Evolutionary conservation across 1,140 invertebrate genomes (phyloP), one percentile per base, ranked within the genome.

Genomic region (Drosophila insularis): DNA sequence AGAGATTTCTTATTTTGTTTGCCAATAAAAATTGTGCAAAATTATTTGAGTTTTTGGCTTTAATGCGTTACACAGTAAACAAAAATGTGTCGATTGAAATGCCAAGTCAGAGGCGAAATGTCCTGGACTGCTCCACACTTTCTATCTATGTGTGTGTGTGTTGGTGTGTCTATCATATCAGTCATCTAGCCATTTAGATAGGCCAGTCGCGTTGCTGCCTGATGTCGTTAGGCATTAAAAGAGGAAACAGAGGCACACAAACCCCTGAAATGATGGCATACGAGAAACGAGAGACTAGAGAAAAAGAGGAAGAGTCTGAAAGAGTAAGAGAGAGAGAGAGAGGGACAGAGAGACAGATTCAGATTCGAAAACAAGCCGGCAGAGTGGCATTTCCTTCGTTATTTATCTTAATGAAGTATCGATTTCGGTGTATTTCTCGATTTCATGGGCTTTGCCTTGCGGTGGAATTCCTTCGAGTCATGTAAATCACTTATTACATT

Each of bases 401-500:
- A 68, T 71, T 65, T 85, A 89, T 89, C 84, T 89, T 89, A 89
- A 89, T 89, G 84, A 89, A 89, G 84, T 89, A 89, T 89, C 80
- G 84, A 89, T 89, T 89, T 89, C 84, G 63, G 63, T 27, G 27
- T 59, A 72, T 76, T 84, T 78, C 78, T 78, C 74, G 79, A 71
- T 85, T 85, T 84, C 40, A 71, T 80, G 63, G 69, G 80, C 80
- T 69, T 61, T 85, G 74, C 80, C 72, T 61, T 85, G 74, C 64
- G 85, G 85, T 66, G 50, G 71, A 80, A 89, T 89, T 89, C 85
- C 84, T 89, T 71, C 77, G 77, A 89, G 85, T 89, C 84, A 89
- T 89, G 84, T 89, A 89, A 89, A 89, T 89, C 84, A 89, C 84
- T 89, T 89, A 89, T 89, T 89, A 89, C 77, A 89, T 87, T 79